Conservation (phyloP, 2,888 invertebrate genomes). For the Sminthurinus aureus region DNA sequence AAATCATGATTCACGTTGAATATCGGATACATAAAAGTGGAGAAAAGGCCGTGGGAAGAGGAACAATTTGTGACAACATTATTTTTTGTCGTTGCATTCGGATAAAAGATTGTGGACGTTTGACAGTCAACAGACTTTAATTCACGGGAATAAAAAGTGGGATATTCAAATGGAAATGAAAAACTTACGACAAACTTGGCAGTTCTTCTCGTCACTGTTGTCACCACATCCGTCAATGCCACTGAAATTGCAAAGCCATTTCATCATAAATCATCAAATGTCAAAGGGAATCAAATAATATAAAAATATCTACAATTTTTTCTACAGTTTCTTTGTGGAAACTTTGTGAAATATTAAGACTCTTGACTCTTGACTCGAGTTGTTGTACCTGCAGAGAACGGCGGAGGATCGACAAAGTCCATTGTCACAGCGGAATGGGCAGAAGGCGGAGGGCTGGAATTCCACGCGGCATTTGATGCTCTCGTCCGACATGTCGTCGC, state of each 20-base stretch:
- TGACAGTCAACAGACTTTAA: no score
- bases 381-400: slow-evolving; percentile 78
- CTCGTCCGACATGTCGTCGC: slow-evolving; percentile 69
- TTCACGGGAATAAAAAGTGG: neutral
- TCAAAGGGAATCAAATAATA: no score
- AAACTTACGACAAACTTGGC: slow-evolving; percentile 85
- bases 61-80: neutral
- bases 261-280: no score
- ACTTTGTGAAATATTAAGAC: no score
- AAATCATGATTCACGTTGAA: no score
- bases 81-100: neutral
- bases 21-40: neutral
- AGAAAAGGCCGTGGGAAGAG: neutral
- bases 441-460: slow-evolving; percentile 67
- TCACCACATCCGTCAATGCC: slow-evolving; percentile 92
- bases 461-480: slow-evolving; percentile 77
- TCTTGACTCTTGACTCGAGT: no score
- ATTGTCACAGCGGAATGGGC: slow-evolving; percentile 85
- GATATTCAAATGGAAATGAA: neutral
- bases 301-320: no score
- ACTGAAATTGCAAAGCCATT: neutral
- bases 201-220: slow-evolving; percentile 82
- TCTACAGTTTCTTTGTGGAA: no score
- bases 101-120: neutral
- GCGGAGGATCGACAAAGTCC: slow-evolving; percentile 84